Base-by-base conservation (phyloP, 2,888 invertebrate species). In the Lampropteryx suffumata region DNA sequence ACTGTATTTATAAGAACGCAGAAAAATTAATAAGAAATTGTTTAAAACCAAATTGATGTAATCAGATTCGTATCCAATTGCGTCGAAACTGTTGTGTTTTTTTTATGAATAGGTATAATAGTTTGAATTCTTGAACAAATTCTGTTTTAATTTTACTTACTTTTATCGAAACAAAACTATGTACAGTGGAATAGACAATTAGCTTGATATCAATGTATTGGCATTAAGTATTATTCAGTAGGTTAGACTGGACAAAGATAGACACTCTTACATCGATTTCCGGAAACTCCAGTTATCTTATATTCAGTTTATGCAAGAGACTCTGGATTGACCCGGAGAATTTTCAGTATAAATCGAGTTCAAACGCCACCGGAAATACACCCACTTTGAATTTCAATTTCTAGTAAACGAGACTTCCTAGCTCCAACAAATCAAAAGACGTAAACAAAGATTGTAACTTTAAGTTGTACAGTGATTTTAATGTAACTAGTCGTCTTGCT, bases 361-460 rank as follows among this genome's bases (percentile, higher is more conserved):
- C 50, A 57, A 50, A 37, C 43, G 50, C 45, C 45, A 46, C 41
- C 32, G 47, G 48, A 54, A 45, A 27, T 50, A 50, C 41, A 50
- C 27, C 45, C 45, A 51, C 50, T 54, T 54, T 57, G 57, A 50
- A 57, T 57, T 54, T 57, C 50, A 54, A 54, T 57, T 57, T 44
- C 35, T 57, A 39, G 43, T 45, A 51, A 48, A 51, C 35, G 32
- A 52, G 46, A 49, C 45, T 54, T 54, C 29, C 46, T 17, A 9
- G 33, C 17, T 45, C 28, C 32, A 21, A 11, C 37, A 27, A 54
- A 54, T 50, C 45, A 54, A 37, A 45, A 40, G 41, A 41, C 26
- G 42, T 37, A 41, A 53, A 43, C 39, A 40, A 50, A 50, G 41
- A 42, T 40, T 13, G 24, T 24, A 44, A 14, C 27, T 54, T 54